Conservation (phyloP, 2,797 vertebrate species). For the Fistularia tabacaria region DNA sequence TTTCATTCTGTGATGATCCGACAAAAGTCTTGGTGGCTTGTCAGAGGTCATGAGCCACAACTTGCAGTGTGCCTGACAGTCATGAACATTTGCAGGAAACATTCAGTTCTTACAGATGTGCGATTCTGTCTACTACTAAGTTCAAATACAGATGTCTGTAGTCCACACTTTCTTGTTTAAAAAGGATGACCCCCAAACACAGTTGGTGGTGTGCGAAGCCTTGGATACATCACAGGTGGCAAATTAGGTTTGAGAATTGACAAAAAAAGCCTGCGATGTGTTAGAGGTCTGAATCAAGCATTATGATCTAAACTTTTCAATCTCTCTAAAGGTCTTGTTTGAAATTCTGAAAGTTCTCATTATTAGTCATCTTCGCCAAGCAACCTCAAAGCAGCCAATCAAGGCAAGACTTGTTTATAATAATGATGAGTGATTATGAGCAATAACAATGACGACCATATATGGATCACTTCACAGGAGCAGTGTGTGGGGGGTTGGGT, state of each 20-base stretch:
- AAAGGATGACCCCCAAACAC: not conserved
- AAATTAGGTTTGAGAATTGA: slow-evolving; percentile 8
- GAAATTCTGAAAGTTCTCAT: slow-evolving; percentile 39
- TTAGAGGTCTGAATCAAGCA: slow-evolving; percentile 12
- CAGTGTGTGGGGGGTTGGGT: slow-evolving; percentile 48
- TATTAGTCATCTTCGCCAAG: slow-evolving; percentile 28
- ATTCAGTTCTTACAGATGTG: slow-evolving; percentile 1
- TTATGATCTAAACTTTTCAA: slow-evolving; percentile 5
- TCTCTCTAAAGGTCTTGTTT: slow-evolving; percentile 30
- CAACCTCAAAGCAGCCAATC: slow-evolving; percentile 48
- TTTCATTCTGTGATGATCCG: slow-evolving; percentile 42
- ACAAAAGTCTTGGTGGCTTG: slow-evolving; percentile 42
- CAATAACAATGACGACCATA: slow-evolving; percentile 71
- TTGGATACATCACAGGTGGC: slow-evolving; percentile 24
- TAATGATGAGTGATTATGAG: slow-evolving; percentile 72
- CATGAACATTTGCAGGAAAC: slow-evolving; percentile 3
- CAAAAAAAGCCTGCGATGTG: slow-evolving; percentile 9
- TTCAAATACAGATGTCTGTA: not conserved
- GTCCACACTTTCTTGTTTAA: not conserved
- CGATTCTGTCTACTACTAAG: slow-evolving; percentile 7
- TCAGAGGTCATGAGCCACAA: slow-evolving; percentile 29
- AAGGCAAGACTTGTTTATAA: slow-evolving; percentile 55
- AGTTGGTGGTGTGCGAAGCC: not conserved
- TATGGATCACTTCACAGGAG: slow-evolving; percentile 73
- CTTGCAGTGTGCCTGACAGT: slow-evolving; percentile 11